A percentile compares a stretch with the other conserved stretches of the same genome.
Conservation (phyloP, 2,888 invertebrate species). For the Plagodis pulveraria region DNA sequence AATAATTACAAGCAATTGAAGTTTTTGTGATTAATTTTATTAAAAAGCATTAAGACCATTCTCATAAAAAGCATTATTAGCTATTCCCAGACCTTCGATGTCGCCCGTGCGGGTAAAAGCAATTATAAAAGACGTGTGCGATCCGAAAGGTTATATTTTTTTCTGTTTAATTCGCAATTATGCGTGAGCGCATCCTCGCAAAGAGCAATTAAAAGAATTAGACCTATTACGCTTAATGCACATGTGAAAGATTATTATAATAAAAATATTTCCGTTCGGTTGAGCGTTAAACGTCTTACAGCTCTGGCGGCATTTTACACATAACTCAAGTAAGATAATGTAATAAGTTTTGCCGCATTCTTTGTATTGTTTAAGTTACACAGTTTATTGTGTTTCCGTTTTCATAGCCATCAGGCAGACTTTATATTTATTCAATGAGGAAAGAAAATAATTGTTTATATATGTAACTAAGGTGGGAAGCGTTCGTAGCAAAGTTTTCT, state of each 20-base stretch:
- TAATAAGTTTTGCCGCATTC: constrained; percentile 30
- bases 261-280: constrained; percentile 54
- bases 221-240: constrained; percentile 58
- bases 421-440: background rate
- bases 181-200: constrained; percentile 57
- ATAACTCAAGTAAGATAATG: constrained; percentile 26
- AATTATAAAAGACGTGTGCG: constrained; percentile 60
- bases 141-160: constrained; percentile 65
- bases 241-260: constrained; percentile 56
- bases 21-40: constrained; percentile 30
- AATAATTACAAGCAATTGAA: constrained; percentile 39
- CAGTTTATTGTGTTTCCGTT: constrained; percentile 7
- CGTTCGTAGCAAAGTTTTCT: too few relatives aligned
- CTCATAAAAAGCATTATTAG: constrained; percentile 20
- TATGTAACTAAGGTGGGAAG: too few relatives aligned
- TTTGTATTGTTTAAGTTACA: constrained; percentile 19
- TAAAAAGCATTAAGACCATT: constrained; percentile 14
- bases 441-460: too few relatives aligned
- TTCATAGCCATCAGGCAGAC: background rate
- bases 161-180: constrained; percentile 62
- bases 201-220: constrained; percentile 69
- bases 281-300: constrained; percentile 39
- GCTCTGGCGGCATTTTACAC: constrained; percentile 35
- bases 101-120: constrained; percentile 37
- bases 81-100: constrained; percentile 37